Evolutionary conservation across 2,797 vertebrate genomes (phyloP).

Genomic region (Xiphophorus birchmanni): DNA sequence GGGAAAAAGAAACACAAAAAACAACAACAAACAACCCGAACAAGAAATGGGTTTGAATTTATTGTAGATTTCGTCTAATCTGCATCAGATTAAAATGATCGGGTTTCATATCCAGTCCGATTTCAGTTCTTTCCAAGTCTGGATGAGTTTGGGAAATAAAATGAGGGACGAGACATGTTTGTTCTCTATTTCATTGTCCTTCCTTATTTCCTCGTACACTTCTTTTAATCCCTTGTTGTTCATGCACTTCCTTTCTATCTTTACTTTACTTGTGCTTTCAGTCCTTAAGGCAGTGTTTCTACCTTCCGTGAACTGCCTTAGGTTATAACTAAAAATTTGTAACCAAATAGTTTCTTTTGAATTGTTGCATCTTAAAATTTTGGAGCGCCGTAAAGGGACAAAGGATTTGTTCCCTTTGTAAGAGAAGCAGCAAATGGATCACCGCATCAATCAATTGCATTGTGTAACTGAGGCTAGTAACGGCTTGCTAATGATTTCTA

Average conservation of each 20-base stretch:
- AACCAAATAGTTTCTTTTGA: not conserved
- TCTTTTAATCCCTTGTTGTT: not conserved
- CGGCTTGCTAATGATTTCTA: not conserved
- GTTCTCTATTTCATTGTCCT: not conserved
- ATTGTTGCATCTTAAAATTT: not conserved
- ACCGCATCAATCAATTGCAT: not conserved
- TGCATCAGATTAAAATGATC: not conserved
- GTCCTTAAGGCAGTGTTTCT: not conserved
- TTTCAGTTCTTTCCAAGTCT: not conserved
- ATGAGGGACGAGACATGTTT: not conserved
- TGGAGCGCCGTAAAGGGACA: not conserved
- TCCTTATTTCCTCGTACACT: not conserved
- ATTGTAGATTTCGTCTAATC: not conserved
- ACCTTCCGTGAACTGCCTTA: not conserved
- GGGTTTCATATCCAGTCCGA: not conserved
- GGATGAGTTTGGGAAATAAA: not conserved
- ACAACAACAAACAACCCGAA: not conserved
- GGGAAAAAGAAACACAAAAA: too few species aligned
- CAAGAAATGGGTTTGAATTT: not conserved
- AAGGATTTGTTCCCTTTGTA: not conserved
- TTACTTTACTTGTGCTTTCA: not conserved
- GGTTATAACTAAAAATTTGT: not conserved
- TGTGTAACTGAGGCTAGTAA: not conserved
- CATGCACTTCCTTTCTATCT: not conserved
- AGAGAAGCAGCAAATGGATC: not conserved